phyloP scores from a whole-genome alignment of 2,797 vertebrate species.

The Acrocephalus scirpaceus region DNA sequence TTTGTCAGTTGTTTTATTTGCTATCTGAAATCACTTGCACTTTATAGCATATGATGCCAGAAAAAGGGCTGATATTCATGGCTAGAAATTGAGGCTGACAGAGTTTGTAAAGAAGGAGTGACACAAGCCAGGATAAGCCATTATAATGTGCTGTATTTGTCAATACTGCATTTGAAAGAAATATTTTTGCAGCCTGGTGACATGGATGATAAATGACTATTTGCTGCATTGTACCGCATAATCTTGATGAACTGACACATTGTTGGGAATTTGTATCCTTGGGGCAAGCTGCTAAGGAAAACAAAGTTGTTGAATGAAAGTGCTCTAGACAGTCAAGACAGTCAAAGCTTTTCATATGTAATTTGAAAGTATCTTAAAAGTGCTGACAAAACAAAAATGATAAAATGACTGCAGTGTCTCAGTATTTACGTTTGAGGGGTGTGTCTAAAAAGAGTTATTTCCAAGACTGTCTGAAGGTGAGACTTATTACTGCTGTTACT shows the following conservation, averaged over 20 bases:
- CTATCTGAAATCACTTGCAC: slow-evolving; percentile 13
- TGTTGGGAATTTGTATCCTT: slow-evolving; percentile 27
- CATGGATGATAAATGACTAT: slow-evolving; percentile 25
- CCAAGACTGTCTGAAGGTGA: slow-evolving; percentile 8
- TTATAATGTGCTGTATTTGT: slow-evolving; percentile 12
- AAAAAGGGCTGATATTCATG: slow-evolving; percentile 3
- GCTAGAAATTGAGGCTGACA: slow-evolving; percentile 31
- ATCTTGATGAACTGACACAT: slow-evolving; percentile 27
- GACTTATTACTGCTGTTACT: slow-evolving; percentile 10
- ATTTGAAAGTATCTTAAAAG: slow-evolving; percentile 9
- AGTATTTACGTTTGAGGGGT: not conserved
- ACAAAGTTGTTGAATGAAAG: slow-evolving; percentile 4
- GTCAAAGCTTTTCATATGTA: not conserved
- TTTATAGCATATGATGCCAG: not conserved
- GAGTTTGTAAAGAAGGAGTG: not conserved
- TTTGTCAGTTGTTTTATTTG: slow-evolving; percentile 36
- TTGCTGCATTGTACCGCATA: not conserved
- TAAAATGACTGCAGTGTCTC: not conserved
- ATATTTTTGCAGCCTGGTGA: not conserved
- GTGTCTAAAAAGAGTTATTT: slow-evolving; percentile 20
- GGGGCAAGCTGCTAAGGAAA: slow-evolving; percentile 27
- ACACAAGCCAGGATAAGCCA: not conserved
- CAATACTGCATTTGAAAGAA: slow-evolving; percentile 1
- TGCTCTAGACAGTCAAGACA: not conserved
- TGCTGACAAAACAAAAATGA: slow-evolving; percentile 16